Conservation (phyloP, 2,113 vertebrate genomes). For the Cyprinodon tularosa region DNA sequence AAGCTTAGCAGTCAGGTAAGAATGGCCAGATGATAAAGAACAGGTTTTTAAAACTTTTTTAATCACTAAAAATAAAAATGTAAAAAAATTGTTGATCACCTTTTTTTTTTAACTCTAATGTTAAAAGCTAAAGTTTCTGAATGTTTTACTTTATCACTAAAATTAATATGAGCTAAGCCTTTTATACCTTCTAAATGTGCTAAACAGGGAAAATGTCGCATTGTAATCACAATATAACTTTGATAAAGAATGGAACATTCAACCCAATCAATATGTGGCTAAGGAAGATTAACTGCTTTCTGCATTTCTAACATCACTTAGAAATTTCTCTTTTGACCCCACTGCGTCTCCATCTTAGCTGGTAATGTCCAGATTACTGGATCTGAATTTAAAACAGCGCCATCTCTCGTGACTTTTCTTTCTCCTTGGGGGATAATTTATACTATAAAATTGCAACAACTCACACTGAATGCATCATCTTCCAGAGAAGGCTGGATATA, state of each 20-base stretch:
- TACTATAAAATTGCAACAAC: not conserved
- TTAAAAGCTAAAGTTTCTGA: not conserved
- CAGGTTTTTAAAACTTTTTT: too few species aligned
- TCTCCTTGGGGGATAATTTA: not conserved
- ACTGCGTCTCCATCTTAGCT: not conserved
- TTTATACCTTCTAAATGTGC: not conserved
- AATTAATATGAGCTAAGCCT: not conserved
- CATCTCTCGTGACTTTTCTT: not conserved
- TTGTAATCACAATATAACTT: not conserved
- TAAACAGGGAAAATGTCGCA: not conserved
- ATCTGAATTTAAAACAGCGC: not conserved
- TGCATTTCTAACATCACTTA: not conserved
- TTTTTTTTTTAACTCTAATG: not conserved
- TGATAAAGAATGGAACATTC: not conserved
- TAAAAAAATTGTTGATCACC: not conserved
- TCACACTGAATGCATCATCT: constrained; percentile 2
- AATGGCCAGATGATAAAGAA: too few species aligned
- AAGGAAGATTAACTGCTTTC: not conserved
- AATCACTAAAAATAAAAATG: too few species aligned
- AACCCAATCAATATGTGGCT: not conserved
- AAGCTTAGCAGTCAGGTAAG: not conserved
- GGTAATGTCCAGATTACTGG: not conserved
- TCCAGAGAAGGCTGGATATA: not conserved
- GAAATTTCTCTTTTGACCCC: not conserved
- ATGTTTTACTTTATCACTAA: not conserved